These are phyloP conservation scores for Acyrthosiphon pisum DNA, from an alignment of 1,140 invertebrate species.

Conservation along the genomic window DNA sequence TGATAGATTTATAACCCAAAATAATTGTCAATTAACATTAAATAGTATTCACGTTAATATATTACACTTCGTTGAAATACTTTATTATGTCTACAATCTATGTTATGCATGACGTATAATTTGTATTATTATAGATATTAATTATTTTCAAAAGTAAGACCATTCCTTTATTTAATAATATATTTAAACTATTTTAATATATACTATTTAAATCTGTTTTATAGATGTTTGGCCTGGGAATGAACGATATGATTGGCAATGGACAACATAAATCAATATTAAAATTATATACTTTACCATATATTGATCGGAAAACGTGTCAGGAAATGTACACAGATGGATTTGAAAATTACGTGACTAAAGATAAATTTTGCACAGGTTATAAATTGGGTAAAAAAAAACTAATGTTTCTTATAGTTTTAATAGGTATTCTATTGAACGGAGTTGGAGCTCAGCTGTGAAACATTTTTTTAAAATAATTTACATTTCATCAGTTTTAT, in stretches of 20 bases:
- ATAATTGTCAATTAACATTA: not conserved
- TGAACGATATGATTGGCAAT: not conserved
- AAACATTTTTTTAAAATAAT: no score
- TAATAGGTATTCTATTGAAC: not conserved
- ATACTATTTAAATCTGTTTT: not conserved
- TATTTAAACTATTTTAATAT: not conserved
- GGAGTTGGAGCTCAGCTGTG: no score
- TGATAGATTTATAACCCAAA: not conserved
- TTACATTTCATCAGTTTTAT: no score
- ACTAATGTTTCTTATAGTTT: not conserved
- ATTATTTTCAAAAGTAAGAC: not conserved
- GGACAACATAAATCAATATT: not conserved
- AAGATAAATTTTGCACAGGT: conserved; percentile 40
- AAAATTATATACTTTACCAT: not conserved
- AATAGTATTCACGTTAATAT: not conserved
- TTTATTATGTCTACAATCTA: no score
- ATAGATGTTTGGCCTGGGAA: conserved; percentile 39
- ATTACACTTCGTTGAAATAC: not conserved
- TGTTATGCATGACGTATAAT: no score
- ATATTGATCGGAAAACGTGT: not conserved
- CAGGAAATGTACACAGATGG: not conserved
- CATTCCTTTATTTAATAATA: not conserved
- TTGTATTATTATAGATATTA: no score
- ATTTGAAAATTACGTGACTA: conserved; percentile 3
- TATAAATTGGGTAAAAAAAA: conserved; percentile 1